A percentile compares a stretch with the other conserved stretches of the same genome.
phyloP scores from a whole-genome alignment of 2,888 invertebrate species.

The Heteropelma amictum region DNA sequence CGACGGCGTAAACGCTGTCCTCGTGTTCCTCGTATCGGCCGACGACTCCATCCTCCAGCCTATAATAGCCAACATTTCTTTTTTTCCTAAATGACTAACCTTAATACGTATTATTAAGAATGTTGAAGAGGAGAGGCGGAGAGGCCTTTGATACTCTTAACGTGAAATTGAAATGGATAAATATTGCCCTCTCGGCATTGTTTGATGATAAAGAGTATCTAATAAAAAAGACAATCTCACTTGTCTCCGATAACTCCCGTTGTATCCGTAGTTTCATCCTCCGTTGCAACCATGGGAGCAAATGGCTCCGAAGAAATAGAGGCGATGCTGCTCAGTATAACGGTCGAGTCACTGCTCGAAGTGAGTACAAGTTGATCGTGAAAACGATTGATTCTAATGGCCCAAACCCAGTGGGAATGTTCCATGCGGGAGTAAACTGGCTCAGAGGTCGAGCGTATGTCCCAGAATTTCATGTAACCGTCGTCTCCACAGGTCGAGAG shows the following conservation, averaged over 20 bases:
- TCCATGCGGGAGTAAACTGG: conserved; percentile 90
- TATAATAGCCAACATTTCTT: no score
- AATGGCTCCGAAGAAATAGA: conserved; percentile 92
- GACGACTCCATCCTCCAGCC: conserved; percentile 91
- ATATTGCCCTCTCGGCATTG: no score
- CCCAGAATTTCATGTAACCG: conserved; percentile 97
- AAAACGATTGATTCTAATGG: conserved; percentile 95
- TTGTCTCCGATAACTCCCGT: conserved; percentile 73
- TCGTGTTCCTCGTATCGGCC: conserved; percentile 98
- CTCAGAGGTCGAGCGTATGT: conserved; percentile 88
- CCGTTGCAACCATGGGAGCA: conserved; percentile 79
- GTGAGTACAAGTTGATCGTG: conserved; percentile 97
- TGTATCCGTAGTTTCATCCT: conserved; percentile 73
- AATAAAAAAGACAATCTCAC: conserved; percentile 68
- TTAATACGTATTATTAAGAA: no score
- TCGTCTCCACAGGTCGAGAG: conserved; percentile 97
- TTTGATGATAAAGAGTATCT: no score
- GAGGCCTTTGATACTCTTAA: no score
- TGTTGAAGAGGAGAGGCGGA: no score
- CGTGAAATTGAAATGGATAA: no score
- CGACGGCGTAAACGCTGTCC: conserved; percentile 97
- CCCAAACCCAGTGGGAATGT: conserved; percentile 97
- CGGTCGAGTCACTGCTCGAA: conserved; percentile 96
- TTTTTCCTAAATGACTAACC: no score
- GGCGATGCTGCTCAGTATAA: conserved; percentile 91